Percentiles rank a stretch among this genome's conserved stretches.
Evolutionary conservation across 2,113 vertebrate genomes (phyloP).

Genomic region (Pteropus alecto): DNA sequence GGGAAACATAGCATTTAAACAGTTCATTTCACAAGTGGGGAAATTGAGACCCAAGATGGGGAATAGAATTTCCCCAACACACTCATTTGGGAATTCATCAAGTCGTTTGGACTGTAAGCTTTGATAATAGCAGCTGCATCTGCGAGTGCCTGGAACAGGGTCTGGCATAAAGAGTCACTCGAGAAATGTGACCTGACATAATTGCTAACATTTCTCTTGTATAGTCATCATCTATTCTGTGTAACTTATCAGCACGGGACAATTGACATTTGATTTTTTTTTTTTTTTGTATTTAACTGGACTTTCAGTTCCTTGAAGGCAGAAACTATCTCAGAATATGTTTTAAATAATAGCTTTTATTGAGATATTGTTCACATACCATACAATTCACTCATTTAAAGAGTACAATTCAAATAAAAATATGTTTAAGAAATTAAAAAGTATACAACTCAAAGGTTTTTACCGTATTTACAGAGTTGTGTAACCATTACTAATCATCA

Average conservation of each 20-base stretch:
- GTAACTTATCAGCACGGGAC: not conserved
- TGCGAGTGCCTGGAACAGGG: not conserved
- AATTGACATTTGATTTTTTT: not conserved
- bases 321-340: not conserved
- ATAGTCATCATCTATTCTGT: not conserved
- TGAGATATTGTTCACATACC: not conserved
- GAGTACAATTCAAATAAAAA: not conserved
- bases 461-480: not conserved
- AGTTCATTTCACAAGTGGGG: not conserved
- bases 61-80: not conserved
- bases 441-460: not conserved
- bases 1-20: not conserved
- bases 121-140: not conserved
- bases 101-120: not conserved
- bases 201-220: not conserved
- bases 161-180: not conserved
- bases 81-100: not conserved
- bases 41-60: not conserved
- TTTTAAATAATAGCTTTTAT: not conserved
- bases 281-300: not conserved
- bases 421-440: not conserved
- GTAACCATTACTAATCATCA: not conserved
- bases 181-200: not conserved
- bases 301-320: not conserved
- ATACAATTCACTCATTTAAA: not conserved